These are phyloP conservation scores for Ia io DNA, from an alignment of 2,113 vertebrate species.

Conservation along the genomic window DNA sequence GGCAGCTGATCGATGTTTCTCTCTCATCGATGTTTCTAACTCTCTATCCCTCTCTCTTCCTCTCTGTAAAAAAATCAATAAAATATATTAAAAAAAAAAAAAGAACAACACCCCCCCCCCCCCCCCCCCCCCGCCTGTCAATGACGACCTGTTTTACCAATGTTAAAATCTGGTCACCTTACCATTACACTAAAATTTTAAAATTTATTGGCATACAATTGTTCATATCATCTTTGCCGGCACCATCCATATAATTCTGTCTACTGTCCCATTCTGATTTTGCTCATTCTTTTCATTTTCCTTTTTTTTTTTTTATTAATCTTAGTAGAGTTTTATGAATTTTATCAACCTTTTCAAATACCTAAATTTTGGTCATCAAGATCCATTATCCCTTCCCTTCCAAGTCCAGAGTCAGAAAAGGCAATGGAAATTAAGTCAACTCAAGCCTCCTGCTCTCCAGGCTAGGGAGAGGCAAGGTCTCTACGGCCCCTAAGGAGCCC, in stretches of 20 bases:
- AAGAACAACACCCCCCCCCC: too few relatives aligned
- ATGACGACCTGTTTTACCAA: too few relatives aligned
- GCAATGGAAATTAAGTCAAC: not conserved
- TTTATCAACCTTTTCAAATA: not conserved
- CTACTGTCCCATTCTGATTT: not conserved
- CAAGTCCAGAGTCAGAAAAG: not conserved
- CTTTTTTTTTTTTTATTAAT: not conserved
- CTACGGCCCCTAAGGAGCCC: accelerated
- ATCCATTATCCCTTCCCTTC: not conserved
- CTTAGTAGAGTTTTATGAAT: not conserved
- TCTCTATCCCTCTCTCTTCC: too few relatives aligned
- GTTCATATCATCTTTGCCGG: not conserved
- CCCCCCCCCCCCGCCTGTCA: too few relatives aligned
- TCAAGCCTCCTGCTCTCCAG: not conserved
- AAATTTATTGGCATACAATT: not conserved
- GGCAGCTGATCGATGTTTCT: too few relatives aligned
- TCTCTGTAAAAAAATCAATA: too few relatives aligned
- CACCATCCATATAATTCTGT: not conserved
- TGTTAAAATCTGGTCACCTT: too few relatives aligned
- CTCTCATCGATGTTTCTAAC: too few relatives aligned
- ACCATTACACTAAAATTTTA: not conserved
- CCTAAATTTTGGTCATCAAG: not conserved
- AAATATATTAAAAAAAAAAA: too few relatives aligned
- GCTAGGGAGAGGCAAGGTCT: not conserved
- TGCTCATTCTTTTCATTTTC: not conserved